These are phyloP conservation scores for Sebastes wilsoni DNA, from an alignment of 2,797 vertebrate species.

Conservation along the genomic window DNA sequence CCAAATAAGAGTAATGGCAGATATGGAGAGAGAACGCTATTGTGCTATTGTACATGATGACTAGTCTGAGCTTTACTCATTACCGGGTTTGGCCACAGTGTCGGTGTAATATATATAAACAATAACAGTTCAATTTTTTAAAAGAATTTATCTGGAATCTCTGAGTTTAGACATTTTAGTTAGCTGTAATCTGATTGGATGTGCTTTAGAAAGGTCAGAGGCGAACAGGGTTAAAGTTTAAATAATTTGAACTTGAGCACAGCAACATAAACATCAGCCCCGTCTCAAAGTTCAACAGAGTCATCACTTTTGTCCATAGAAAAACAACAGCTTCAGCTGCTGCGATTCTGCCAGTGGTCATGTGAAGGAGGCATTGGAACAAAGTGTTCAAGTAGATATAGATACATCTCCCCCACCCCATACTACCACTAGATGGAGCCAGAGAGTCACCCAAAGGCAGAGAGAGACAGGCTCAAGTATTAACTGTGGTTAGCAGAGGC, in stretches of 20 bases:
- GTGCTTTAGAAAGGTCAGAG: no score
- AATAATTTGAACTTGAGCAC: no score
- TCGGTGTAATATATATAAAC: neutral
- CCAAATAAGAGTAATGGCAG: neutral
- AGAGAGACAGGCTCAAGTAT: neutral
- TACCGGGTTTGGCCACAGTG: neutral
- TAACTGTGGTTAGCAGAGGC: slow-evolving; percentile 11
- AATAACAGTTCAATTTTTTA: neutral
- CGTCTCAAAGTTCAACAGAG: neutral
- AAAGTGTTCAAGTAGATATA: neutral
- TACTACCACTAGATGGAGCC: slow-evolving; percentile 62
- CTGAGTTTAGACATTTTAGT: neutral
- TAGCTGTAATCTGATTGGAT: neutral
- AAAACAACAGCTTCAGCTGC: neutral
- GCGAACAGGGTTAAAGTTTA: neutral
- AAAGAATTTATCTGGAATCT: neutral
- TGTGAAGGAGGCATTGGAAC: neutral
- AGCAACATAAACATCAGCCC: neutral
- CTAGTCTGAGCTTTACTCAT: no score
- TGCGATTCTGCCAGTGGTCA: neutral
- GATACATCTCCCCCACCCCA: neutral
- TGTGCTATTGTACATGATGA: neutral
- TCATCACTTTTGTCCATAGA: neutral
- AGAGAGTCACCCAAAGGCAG: neutral
- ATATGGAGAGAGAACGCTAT: neutral